Conservation (phyloP, 2,888 invertebrate genomes). For the Dromius quadrimaculatus region DNA sequence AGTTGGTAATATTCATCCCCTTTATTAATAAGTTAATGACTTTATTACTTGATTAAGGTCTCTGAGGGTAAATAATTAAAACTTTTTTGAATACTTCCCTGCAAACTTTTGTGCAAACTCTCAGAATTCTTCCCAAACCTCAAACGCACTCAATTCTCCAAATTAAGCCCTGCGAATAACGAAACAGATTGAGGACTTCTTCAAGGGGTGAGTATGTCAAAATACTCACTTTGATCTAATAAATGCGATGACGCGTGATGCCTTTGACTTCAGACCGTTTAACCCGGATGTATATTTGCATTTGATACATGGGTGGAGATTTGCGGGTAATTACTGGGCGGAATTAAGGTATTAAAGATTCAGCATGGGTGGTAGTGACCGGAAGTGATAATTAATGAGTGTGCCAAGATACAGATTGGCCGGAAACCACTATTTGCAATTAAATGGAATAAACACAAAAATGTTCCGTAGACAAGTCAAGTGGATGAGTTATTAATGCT, state of each 20-base stretch:
- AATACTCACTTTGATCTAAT: conserved; percentile 30
- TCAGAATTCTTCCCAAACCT: conserved; percentile 19
- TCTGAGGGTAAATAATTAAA: conserved; percentile 17
- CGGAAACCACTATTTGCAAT: conserved; percentile 5
- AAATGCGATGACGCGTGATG: conserved; percentile 28
- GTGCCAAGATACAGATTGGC: not conserved
- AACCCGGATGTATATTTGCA: not conserved
- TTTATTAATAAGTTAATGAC: conserved; percentile 38
- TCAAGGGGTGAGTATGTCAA: not conserved
- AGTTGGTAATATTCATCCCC: conserved; percentile 22
- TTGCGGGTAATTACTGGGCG: not conserved
- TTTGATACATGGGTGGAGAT: not conserved
- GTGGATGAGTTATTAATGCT: no score
- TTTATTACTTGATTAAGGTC: conserved; percentile 31
- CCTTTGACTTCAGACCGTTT: conserved; percentile 8
- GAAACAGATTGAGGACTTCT: conserved; percentile 7
- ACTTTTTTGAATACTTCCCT: conserved; percentile 7
- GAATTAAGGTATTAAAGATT: conserved; percentile 2
- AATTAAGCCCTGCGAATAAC: conserved; percentile 14
- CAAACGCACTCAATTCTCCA: conserved; percentile 15
- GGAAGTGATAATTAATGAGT: conserved; percentile 9
- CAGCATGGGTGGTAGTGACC: not conserved
- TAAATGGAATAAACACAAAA: no score
- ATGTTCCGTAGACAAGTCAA: no score
- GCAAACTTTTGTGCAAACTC: conserved; percentile 13